phyloP scores from a whole-genome alignment of 2,888 invertebrate genomes.

The Ecdyonurus torrentis region DNA sequence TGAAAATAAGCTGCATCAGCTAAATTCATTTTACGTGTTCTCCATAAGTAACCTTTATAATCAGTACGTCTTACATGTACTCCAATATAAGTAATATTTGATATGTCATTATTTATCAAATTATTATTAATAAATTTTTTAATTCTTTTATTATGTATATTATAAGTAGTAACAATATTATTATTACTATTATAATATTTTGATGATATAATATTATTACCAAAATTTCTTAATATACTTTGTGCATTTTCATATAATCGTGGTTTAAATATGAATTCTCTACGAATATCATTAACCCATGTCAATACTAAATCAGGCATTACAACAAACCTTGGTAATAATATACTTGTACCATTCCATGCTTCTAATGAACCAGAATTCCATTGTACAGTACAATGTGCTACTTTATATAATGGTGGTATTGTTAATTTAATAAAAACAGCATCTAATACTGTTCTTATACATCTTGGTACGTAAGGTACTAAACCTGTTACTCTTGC shows the following conservation, averaged over 20 bases:
- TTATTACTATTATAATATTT: not conserved
- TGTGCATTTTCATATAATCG: conserved; percentile 30
- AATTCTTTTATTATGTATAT: too few species aligned
- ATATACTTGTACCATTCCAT: conserved; percentile 3
- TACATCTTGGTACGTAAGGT: conserved; percentile 31
- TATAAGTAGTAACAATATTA: not conserved
- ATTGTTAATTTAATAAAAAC: conserved; percentile 36
- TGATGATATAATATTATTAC: not conserved
- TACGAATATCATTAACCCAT: conserved; percentile 36
- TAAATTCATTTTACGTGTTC: conserved; percentile 29
- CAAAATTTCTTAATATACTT: conserved; percentile 25
- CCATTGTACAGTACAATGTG: not conserved
- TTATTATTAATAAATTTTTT: too few species aligned
- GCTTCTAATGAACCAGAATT: not conserved
- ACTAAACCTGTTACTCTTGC: conserved; percentile 30
- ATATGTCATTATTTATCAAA: too few species aligned
- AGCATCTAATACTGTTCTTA: conserved; percentile 33
- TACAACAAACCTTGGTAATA: conserved; percentile 24
- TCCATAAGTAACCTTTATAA: conserved; percentile 35
- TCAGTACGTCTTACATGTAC: conserved; percentile 39
- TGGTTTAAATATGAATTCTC: conserved; percentile 35
- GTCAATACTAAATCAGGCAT: conserved; percentile 35
- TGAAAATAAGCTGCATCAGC: conserved; percentile 26
- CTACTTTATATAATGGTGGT: conserved; percentile 27
- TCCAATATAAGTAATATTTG: conserved; percentile 28